Evolutionary conservation across 53 echinoderm and acorn worm species (phyloP), one percentile per base, ranked within the genome.

Genomic region (Patiria pectinifera): DNA sequence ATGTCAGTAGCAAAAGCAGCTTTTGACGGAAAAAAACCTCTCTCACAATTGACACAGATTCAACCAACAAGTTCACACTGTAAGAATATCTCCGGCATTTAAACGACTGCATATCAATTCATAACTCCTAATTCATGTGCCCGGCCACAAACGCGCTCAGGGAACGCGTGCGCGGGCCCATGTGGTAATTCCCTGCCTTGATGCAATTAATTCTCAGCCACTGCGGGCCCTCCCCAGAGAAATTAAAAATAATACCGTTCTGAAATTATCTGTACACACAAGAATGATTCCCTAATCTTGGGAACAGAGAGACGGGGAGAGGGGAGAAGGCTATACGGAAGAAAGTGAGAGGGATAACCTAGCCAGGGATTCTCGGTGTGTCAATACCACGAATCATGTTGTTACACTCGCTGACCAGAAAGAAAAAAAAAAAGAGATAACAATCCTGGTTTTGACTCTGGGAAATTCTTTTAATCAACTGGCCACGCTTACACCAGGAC

Each of bases 211-310:
- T 78, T 87, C 78, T 87, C 87, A 87, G 78, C 78, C 87, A 62
- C n/a, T 44, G 22, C 19, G 13, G 62, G 87, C 44, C 21, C 21
- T 87, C 87, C 78, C 87, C n/a, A 49, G 87, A 87, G 87, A 87
- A 87, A 87, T 87, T 78, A 87, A 87, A 87, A 87, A 87, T 87
- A 87, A 87, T 87, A 87, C 87, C 87, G 75, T 87, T 87, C 87
- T 87, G 87, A 87, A 87, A 87, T 87, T 87, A 87, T 87, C 76
- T 61, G 87, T 78, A 87, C 87, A 87, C 87, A 87, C 87, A 78
- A 87, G 87, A 87, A 87, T 87, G 87, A 87, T 87, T 87, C 61
- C 61, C 44, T 87, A 87, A 87, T 87, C 87, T 77, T 59, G 22
- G 62, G 78, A 78, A 60, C 78, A 87, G 76, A 77, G 61, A 60